phyloP scores from a whole-genome alignment of 2,113 vertebrate species.

The Synchiropus splendidus region DNA sequence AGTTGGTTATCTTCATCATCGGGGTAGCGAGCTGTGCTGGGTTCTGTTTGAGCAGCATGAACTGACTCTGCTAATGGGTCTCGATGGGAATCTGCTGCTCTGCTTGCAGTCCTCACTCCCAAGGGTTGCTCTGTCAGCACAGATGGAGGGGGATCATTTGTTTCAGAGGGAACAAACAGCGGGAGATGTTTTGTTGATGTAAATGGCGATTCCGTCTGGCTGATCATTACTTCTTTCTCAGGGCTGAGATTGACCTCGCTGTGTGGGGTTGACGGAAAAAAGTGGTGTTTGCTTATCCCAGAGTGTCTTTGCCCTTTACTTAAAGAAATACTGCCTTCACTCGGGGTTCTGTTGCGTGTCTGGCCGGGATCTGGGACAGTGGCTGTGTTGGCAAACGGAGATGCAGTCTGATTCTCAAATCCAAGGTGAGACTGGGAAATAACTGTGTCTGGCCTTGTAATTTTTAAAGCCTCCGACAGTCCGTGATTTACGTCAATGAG shows the following conservation, averaged over 20 bases:
- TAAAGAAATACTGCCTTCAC: constrained; percentile 19
- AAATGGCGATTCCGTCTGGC: constrained; percentile 44
- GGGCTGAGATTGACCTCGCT: constrained; percentile 45
- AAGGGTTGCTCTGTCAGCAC: constrained; percentile 49
- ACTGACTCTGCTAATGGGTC: constrained; percentile 50
- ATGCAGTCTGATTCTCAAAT: constrained; percentile 56
- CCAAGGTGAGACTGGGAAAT: constrained; percentile 45
- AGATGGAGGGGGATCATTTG: constrained; percentile 37
- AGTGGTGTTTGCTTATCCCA: constrained; percentile 47
- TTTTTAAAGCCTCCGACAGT: constrained; percentile 49
- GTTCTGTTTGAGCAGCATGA: constrained; percentile 40
- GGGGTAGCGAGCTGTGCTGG: constrained; percentile 45
- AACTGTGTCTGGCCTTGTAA: constrained; percentile 50
- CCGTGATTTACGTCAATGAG: constrained; percentile 64
- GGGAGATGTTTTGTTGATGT: constrained; percentile 45
- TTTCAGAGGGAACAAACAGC: constrained; percentile 30
- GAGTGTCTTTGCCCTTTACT: constrained; percentile 35
- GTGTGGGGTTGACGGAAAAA: constrained; percentile 43
- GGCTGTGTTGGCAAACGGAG: constrained; percentile 43
- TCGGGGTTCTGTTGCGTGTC: constrained; percentile 31
- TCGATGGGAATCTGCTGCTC: constrained; percentile 43
- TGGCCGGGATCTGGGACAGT: constrained; percentile 44
- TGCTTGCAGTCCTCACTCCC: constrained; percentile 32
- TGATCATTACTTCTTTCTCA: constrained; percentile 32
- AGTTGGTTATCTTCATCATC: constrained; percentile 42